Evolutionary conservation across 2,113 vertebrate species (phyloP).

Genomic region (Falco punctatus): DNA sequence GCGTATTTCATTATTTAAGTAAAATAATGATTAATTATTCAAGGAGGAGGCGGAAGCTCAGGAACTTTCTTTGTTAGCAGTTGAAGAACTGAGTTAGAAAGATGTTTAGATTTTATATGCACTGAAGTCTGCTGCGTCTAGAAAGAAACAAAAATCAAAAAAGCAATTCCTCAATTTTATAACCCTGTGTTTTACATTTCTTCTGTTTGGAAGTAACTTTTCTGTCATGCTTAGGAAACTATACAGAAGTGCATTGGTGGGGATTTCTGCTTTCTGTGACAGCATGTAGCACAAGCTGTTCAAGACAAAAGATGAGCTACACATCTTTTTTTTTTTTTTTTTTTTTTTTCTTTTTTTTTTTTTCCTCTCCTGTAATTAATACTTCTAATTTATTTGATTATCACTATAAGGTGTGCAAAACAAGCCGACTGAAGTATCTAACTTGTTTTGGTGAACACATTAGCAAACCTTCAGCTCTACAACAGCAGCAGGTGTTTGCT

Average conservation of each 20-base stretch:
- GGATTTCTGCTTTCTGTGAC: neutral
- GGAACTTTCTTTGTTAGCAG: neutral
- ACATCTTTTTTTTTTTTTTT: neutral
- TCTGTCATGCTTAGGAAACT: neutral
- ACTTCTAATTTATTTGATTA: neutral
- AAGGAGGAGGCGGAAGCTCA: rapidly evolving
- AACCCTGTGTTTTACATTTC: neutral
- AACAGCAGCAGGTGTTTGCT: neutral
- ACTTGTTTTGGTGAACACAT: neutral
- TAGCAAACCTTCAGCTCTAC: neutral
- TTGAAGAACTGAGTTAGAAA: neutral
- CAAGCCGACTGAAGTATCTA: neutral
- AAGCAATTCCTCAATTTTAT: neutral
- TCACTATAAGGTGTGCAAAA: neutral
- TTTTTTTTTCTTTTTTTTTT: too few relatives aligned
- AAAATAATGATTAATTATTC: neutral
- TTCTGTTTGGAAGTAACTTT: neutral
- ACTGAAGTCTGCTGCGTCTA: neutral
- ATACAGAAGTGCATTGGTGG: neutral
- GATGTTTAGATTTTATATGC: neutral
- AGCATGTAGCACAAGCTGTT: neutral
- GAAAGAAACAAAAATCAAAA: neutral
- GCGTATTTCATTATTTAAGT: neutral
- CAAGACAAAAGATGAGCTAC: neutral
- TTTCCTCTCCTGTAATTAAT: neutral